Evolutionary conservation across 2,797 vertebrate genomes (phyloP), one percentile per base, ranked within the genome.

Genomic region (Notoglanidium macrostoma): DNA sequence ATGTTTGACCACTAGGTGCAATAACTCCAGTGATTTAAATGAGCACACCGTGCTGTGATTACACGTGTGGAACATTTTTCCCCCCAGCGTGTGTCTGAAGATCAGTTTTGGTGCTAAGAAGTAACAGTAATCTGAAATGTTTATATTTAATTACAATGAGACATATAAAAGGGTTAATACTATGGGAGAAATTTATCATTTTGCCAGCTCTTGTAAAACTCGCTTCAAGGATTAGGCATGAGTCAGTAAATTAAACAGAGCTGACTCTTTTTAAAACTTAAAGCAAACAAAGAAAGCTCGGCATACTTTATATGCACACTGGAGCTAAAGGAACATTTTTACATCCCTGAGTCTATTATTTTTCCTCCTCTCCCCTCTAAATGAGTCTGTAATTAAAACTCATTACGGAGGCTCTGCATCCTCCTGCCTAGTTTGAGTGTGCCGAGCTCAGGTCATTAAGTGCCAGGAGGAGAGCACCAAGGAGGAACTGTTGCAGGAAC

Each of bases 351-450:
- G 26, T 82, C 79, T 21, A 32, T 83, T 65, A 67, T 83, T 83
- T 51, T 32, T 65, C 61, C 23, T 82, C 21, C 23, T 85, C 55
- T 73, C 46, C 32, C 57, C 26, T 82, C 29, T 15, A 79, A 88
- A 85, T 67, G 51, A 89, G 65, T 46, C 65, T 85, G 46, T 89
- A 85, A 91, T 90, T 90, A 89, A 90, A 91, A 87, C 17, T 83
- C 88, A 72, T 87, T 86, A 90, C 80, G 65, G 63, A 83, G 76
- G n/a, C 72, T 49, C 70, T 26, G 81, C 63, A 68, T 78, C 85
- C 85, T 84, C 88, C 79, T 14, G 67, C 70, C 72, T 87, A 76
- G 82, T 76, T 81, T 87, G 59, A 82, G 72, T 81, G 70, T 82
- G 87, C 81, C 51, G 82, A 83, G 82, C 87, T 67, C 74, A 49